phyloP scores from a whole-genome alignment of 37 sponge, comb jelly and placozoan species.

The Trichoplax adhaerens region DNA sequence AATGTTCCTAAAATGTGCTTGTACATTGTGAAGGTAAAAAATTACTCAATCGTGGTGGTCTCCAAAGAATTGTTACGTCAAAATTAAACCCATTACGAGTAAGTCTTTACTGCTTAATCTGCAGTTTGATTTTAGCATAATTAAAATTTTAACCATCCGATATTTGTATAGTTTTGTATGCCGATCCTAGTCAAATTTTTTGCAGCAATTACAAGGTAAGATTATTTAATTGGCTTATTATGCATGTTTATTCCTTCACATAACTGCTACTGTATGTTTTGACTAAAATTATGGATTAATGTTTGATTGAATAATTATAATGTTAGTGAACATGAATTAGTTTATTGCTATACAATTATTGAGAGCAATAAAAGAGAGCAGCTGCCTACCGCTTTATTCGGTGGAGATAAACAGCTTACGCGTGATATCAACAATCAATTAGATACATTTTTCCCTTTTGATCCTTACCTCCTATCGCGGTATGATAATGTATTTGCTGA shows the following conservation, averaged over 20 bases:
- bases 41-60: too few species aligned
- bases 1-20: too few species aligned
- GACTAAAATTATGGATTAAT: too few species aligned
- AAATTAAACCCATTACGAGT: conserved; percentile 41
- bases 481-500: background rate
- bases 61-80: conserved; percentile 21
- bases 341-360: conserved; percentile 74
- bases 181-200: conserved; percentile 47
- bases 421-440: conserved; percentile 11
- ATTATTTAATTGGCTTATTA: background rate
- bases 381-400: conserved; percentile 9
- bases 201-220: conserved; percentile 41
- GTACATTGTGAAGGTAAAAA: too few species aligned
- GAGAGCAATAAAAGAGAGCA: conserved; percentile 60
- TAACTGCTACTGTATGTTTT: too few species aligned
- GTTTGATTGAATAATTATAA: too few species aligned
- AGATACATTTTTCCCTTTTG: conserved; percentile 66
- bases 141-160: too few species aligned
- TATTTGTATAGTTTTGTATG: conserved; percentile 34
- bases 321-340: conserved; percentile 31
- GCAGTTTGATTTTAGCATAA: too few species aligned
- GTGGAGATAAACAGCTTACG: background rate
- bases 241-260: background rate
- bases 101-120: too few species aligned
- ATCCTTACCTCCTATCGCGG: conserved; percentile 52